Percentiles rank a stretch among this genome's conserved stretches.
Conservation (phyloP, 2,888 invertebrate genomes). For the Pantelozetes paolii region DNA sequence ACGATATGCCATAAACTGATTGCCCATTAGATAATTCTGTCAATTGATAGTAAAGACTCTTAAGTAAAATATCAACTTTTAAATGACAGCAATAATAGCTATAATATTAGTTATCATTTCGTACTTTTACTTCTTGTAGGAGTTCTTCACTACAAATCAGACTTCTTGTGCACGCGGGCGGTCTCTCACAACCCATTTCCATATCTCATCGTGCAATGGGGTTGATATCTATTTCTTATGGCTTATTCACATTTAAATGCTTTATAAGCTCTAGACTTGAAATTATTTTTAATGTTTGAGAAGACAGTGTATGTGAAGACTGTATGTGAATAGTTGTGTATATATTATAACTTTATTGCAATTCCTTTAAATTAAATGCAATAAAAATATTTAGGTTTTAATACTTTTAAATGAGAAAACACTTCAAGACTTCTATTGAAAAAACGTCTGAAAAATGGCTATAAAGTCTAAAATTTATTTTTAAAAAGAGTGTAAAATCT, state of each 20-base stretch:
- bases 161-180: conserved; percentile 26
- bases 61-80: conserved; percentile 35
- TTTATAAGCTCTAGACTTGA: not conserved
- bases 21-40: conserved; percentile 33
- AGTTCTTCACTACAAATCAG: conserved; percentile 23
- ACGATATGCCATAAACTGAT: conserved; percentile 27
- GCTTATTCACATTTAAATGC: not conserved
- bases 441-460: not conserved
- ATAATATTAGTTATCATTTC: conserved; percentile 22
- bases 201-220: conserved; percentile 25
- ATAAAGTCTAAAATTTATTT: not conserved
- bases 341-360: conserved; percentile 8
- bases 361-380: not conserved
- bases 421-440: no score
- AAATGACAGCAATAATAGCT: conserved; percentile 33
- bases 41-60: conserved; percentile 34
- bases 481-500: not conserved
- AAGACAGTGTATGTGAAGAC: not conserved
- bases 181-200: conserved; percentile 28
- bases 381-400: not conserved
- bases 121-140: conserved; percentile 31
- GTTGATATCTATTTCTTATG: conserved; percentile 23
- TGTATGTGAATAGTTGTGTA: not conserved
- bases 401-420: not conserved
- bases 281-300: not conserved